Evolutionary conservation across 2,888 invertebrate species (phyloP), one percentile per base, ranked within the genome.

Genomic region (Aphidoletes aphidimyza): DNA sequence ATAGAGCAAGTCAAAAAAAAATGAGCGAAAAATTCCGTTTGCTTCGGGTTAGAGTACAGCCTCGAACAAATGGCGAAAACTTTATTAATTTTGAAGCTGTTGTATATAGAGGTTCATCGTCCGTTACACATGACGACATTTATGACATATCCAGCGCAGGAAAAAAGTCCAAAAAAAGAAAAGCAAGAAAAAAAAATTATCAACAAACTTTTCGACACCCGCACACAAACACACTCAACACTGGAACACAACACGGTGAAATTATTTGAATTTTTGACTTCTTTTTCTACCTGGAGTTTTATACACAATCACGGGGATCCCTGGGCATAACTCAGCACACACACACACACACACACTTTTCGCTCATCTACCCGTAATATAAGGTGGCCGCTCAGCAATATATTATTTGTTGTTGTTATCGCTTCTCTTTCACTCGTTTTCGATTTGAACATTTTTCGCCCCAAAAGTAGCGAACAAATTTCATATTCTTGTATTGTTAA

Each of bases 241-340:
- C 22, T 22, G 22, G 37, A 37, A 81, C 69, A 69, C 69, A 69
- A 69, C 34, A 69, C 14, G 30, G 34, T 5, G n/a, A 69, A 69
- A 69, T 81, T 81, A 37, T 81, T 81, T 81, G 81, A 81, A 81
- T 81, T 81, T 81, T 81, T 81, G 81, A 81, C n/a, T n/a, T n/a
- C n/a, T n/a, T 81, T 81, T 81, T 81, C 19, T 3, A 78, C 3
- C 78, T 36, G 6, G 14, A 54, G 54, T 69, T 69, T 69, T 8
- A 54, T 26, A 1, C 34, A 14, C 30, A 54, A 54, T 22, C 3
- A n/a, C n/a, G 47, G 5, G 54, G 30, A 69, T 69, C 26, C 69
- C 69, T 69, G 69, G 30, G 30, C 34, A 14, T 69, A 30, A 30
- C 69, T 30, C 69, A 69, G 69, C 69, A n/a, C n/a, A n/a, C n/a